Base-by-base conservation (phyloP, 1,140 invertebrate genomes). In the Drosophila murphyi region DNA sequence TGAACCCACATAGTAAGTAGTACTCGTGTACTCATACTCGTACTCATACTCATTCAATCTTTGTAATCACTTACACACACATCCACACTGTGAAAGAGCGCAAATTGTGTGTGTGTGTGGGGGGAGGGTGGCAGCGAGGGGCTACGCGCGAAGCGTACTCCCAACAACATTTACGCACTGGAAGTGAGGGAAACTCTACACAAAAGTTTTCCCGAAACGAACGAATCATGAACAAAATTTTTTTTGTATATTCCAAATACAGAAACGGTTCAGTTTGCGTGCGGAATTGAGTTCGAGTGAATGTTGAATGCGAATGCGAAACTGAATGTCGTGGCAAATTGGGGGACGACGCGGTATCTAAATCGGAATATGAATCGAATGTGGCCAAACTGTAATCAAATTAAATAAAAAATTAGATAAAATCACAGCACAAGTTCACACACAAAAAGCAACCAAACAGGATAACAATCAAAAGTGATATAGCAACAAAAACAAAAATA, bases 231-330 rank as follows among this genome's bases (percentile, higher is more conserved):
- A 68, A 67, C 64, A 56, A 56, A 57, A 52, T 55, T 72, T 68
- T 76, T 88, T 90, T 81, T 82, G 78, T 72, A 78, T 91, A 78
- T 91, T 86, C 85, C 85, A 91, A 82, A 91, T 90, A 91, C 89
- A 91, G 89, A 89, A 89, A 91, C 87, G 82, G 77, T 87, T 86
- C 76, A 91, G 89, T 91, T 91, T 75, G 85, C 75, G 79, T 82
- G 79, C 79, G 90, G 85, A 91, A 76, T 89, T 73, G 86, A 81
- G 89, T 64, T 80, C 74, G 85, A 78, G 72, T 78, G 85, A 81
- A 60, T 81, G 82, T 86, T 76, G 82, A 75, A 57, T 74, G 64
- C 60, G 64, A 56, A 69, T 68, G 67, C 37, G 55, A 72, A 59
- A 8, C 34, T 54, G 56, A 73, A 28, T 56, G 54, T 65, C 37